Conservation (phyloP, 64 coral and sea anemone species). For the Pocillopora verrucosa region DNA sequence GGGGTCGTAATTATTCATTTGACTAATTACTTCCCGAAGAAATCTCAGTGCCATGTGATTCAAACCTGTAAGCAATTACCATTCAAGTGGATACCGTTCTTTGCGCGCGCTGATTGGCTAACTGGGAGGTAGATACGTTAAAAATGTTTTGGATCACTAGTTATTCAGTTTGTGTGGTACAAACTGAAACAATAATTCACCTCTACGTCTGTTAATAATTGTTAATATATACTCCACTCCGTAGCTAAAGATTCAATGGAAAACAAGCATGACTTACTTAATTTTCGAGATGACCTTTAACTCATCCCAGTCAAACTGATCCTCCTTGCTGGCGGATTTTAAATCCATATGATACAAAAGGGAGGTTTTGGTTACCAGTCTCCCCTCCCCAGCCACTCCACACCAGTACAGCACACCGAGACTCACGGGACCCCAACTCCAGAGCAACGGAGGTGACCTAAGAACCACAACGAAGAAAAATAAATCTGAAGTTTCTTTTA, state of each 20-base stretch:
- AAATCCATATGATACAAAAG: slow-evolving; percentile 61
- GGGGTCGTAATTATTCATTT: too few species aligned
- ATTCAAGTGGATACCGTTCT: too few species aligned
- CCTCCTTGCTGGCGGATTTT: slow-evolving; percentile 68
- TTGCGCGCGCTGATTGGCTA: too few species aligned
- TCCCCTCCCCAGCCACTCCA: slow-evolving; percentile 89
- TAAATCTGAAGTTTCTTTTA: neutral
- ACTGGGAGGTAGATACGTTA: too few species aligned
- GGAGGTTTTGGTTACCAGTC: slow-evolving; percentile 27
- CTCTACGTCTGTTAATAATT: too few species aligned
- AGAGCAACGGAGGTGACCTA: slow-evolving; percentile 89
- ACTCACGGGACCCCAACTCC: slow-evolving; percentile 79
- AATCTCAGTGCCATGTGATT: too few species aligned
- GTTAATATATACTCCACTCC: too few species aligned
- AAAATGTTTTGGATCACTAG: too few species aligned
- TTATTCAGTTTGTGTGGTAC: too few species aligned
- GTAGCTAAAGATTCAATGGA: neutral
- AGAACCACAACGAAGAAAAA: neutral
- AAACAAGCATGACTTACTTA: slow-evolving; percentile 39
- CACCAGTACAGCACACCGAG: slow-evolving; percentile 71
- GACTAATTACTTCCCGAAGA: too few species aligned
- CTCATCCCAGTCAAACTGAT: slow-evolving; percentile 80
- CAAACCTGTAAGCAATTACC: too few species aligned
- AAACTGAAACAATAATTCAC: too few species aligned
- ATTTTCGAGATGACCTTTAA: slow-evolving; percentile 71